Evolutionary conservation across 1,140 invertebrate species (phyloP), one percentile per base, ranked within the genome.

Genomic region (Frieseomelitta varia): DNA sequence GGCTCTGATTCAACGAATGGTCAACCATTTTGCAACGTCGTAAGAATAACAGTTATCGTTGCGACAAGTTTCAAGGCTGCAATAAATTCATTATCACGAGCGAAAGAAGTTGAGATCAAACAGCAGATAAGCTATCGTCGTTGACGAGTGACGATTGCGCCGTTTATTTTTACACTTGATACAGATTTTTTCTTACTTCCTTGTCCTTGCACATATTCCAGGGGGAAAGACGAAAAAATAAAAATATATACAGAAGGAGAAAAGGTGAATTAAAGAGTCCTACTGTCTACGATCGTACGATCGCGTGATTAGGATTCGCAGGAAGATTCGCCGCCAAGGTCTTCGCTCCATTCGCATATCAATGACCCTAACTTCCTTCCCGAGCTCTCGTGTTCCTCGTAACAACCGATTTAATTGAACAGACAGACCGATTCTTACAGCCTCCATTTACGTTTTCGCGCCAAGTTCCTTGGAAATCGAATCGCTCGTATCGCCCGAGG

Each of bases 231-330:
- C 1, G 34, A 14, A 4, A 12, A 47, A 17, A 3, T 6, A 17
- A 21, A 4, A 30, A 30, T n/a, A n/a, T n/a, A 24, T 30, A 30
- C 10, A 77, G 21, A 19, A 4, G 12, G 56, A 17, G 51, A 34
- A 51, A 56, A 56, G 15, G 11, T 47, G 19, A 58, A 75, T 30
- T 27, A n/a, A 47, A 63, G 15, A 39, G 15, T 30, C 30, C n/a
- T 12, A 15, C 2, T 2, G 21, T 17, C 34, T 19, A 12, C 34
- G 61, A 81, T 74, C 51, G 56, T 68, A 74, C 34, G 1, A 76
- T 47, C 87, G 67, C 81, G 85, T 73, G 87, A 89, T 89, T 79
- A 58, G 78, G 30, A 81, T 63, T 81, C 65, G 61, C 73, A 55
- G 47, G 61, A 68, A 58, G n/a, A 65, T 53, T 53, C 65, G 53